Evolutionary conservation across 2,888 invertebrate species (phyloP).

Genomic region (Tanypteryx hageni): DNA sequence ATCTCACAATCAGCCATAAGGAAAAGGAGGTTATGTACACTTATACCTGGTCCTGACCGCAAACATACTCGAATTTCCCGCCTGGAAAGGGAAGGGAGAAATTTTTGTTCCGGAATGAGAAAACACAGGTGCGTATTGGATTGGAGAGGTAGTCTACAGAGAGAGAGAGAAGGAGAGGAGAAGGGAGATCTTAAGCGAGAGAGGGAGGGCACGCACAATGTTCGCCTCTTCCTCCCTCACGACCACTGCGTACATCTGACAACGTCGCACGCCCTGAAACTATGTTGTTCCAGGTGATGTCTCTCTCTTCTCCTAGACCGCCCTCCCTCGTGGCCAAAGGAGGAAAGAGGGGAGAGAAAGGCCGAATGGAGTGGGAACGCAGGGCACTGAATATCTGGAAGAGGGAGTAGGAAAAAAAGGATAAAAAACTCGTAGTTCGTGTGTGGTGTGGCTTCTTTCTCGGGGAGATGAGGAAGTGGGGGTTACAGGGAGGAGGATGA

Average conservation of each 20-base stretch:
- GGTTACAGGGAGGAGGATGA: too few relatives aligned
- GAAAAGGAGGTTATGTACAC: background rate
- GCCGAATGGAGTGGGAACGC: background rate
- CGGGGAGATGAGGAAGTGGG: background rate
- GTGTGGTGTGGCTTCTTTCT: background rate
- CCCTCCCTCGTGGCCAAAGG: background rate
- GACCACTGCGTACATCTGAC: background rate
- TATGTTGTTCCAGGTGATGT: constrained; percentile 62
- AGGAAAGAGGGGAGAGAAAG: background rate
- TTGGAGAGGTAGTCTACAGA: background rate
- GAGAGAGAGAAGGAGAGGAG: background rate
- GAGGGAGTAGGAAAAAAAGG: background rate
- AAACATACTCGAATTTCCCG: background rate
- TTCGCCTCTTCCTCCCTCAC: background rate
- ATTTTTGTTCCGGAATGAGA: background rate
- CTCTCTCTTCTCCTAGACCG: constrained; percentile 15
- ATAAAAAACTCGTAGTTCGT: constrained; percentile 15
- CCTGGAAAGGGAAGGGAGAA: background rate
- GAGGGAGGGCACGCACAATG: background rate
- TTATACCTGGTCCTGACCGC: background rate
- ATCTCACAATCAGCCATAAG: background rate
- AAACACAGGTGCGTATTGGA: constrained; percentile 19
- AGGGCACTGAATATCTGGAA: constrained; percentile 14
- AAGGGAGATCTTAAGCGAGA: too few relatives aligned
- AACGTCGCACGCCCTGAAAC: constrained; percentile 29